Evolutionary conservation across 2,888 invertebrate genomes (phyloP).

Genomic region (Lypha dubia): DNA sequence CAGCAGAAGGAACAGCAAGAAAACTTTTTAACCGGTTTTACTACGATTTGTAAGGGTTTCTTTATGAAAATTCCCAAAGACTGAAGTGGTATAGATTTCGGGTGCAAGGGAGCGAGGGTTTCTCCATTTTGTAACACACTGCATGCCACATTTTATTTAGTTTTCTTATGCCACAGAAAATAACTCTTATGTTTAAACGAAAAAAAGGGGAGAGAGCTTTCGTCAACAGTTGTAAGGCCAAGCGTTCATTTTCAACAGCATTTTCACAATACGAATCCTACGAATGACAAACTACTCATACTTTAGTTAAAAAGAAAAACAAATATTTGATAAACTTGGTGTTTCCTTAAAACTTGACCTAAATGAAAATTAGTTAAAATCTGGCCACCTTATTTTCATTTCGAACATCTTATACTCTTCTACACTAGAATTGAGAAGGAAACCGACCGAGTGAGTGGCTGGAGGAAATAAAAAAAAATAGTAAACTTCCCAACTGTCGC

Average conservation of each 20-base stretch:
- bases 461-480: constrained; percentile 1
- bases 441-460: background rate
- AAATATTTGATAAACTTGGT: background rate
- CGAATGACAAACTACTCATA: background rate
- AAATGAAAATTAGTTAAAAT: background rate
- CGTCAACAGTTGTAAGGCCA: constrained; percentile 6
- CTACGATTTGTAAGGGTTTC: constrained; percentile 36
- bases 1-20: constrained; percentile 12
- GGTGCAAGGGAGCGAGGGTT: constrained; percentile 20
- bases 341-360: background rate
- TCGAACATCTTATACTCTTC: background rate
- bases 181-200: background rate
- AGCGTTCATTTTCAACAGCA: background rate
- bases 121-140: constrained; percentile 66
- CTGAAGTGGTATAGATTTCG: background rate
- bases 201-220: constrained; percentile 26
- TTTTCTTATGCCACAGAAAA: constrained; percentile 31
- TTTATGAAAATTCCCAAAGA: background rate
- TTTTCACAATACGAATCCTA: background rate
- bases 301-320: background rate
- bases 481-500: constrained; percentile 71
- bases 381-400: constrained; percentile 39
- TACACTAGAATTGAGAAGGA: constrained; percentile 5
- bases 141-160: constrained; percentile 49
- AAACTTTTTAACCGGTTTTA: constrained; percentile 61